Base-by-base conservation (phyloP, 2,888 invertebrate species). In the Ischnus inquisitorius region DNA sequence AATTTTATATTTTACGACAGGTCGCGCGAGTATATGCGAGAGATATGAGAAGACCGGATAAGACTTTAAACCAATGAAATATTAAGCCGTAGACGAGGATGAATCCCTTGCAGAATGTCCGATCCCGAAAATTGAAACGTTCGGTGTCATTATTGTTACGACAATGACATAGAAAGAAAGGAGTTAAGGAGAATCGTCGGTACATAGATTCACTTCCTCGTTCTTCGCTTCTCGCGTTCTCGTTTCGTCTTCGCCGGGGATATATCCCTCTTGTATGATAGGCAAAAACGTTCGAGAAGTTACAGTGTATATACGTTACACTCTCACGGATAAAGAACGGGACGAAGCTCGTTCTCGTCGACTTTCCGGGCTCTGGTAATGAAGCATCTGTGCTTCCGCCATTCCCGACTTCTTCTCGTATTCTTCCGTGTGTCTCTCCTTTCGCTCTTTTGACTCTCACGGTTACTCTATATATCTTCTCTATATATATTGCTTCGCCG, bases 1-100 rank as follows among this genome's bases (percentile, higher is more conserved):
- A 88, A 88, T 88, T 87, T 88, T 85, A 77, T 85, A 85, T 78
- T 67, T 79, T 65, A 81, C 41, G 76, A 80, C 68, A 79, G 62
- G 65, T 19, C 51, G 62, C 64, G 54, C 43, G 41, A 16, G 28
- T 72, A 69, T 46, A 69, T 46, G 41, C 43, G n/a, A 25, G 22
- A 54, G 22, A 78, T 60, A 72, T 54, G 51, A 8, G 19, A 48
- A 12, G 54, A 10, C 22, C n/a, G 16, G 5, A 25, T 12, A 28
- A 39, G 64, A 71, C 64, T 22, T 77, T 41, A 51, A 67, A 74
- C 10, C 57, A 14, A 19, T 46, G 28, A 60, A 14, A 14, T 28
- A 28, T 25, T 25, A n/a, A n/a, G 51, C 16, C 4, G 25, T 34
- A 64, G 19, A 51, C 41, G 41, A 39, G 34, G 43, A 1, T 6